Evolutionary conservation across 2,888 invertebrate species (phyloP).

Genomic region (Hemithea aestivaria): DNA sequence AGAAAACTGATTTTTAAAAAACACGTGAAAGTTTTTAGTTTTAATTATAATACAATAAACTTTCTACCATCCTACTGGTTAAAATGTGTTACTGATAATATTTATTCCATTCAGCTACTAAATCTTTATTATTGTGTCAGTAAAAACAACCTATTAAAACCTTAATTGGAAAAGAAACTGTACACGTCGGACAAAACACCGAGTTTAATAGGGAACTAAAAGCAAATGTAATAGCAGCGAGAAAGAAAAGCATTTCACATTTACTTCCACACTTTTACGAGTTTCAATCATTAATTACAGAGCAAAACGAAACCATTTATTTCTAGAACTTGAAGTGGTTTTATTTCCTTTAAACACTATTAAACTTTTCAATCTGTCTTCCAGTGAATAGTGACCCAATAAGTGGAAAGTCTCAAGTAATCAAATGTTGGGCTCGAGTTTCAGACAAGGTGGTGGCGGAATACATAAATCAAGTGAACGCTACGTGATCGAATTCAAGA

Average conservation of each 20-base stretch:
- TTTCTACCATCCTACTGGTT: too few species aligned
- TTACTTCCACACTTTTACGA: constrained; percentile 34
- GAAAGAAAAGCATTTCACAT: constrained; percentile 29
- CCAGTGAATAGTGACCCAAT: constrained; percentile 26
- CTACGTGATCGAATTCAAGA: constrained; percentile 74
- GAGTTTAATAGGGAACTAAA: background rate
- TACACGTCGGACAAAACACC: too few species aligned
- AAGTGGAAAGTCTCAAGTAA: constrained; percentile 36
- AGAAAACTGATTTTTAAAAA: too few species aligned
- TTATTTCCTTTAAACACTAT: constrained; percentile 33
- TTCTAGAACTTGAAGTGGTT: constrained; percentile 37
- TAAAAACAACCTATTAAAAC: too few species aligned
- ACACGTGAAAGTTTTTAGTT: too few species aligned
- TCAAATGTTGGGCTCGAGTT: constrained; percentile 61
- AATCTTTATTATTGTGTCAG: too few species aligned
- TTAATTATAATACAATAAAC: too few species aligned
- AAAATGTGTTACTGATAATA: too few species aligned
- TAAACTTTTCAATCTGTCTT: constrained; percentile 43
- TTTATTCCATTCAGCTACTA: too few species aligned
- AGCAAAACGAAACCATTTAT: constrained; percentile 38
- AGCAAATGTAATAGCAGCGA: constrained; percentile 16
- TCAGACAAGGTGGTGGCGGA: constrained; percentile 63
- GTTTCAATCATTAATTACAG: constrained; percentile 40
- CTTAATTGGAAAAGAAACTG: too few species aligned
- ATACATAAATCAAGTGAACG: constrained; percentile 71